Base-by-base conservation (phyloP, 2,888 invertebrate species). In the Ethmia dodecea region DNA sequence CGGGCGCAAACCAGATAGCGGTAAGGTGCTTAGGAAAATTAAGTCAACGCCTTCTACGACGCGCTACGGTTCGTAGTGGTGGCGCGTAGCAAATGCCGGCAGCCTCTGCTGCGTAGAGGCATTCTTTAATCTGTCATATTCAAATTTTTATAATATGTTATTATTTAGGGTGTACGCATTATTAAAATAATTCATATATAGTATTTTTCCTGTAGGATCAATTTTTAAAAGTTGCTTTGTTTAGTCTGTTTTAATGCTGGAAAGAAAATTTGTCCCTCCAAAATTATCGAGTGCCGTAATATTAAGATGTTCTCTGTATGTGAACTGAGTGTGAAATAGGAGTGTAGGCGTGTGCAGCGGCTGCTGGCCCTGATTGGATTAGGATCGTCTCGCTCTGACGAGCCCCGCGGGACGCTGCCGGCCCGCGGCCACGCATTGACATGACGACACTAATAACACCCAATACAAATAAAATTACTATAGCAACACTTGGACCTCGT, bases 341-440 rank as follows among this genome's bases (percentile, higher is more conserved):
- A 15, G 38, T 53, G 62, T 54, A 56, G 50, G 74, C 73, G 76
- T 73, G 73, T 58, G 60, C 60, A 62, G 55, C 64, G 55, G 55
- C 57, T 62, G 60, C 63, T 60, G 60, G 48, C 64, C 55, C 88
- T 89, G 90, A 90, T 90, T 90, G 90, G 89, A 90, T 90, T 89
- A 89, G 89, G 87, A 87, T 64, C 63, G 70, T 65, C 65, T 57
- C 78, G 76, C 56, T 74, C 74, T 88, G 89, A 90, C 89, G 90
- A 89, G 89, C 75, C 89, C 80, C 89, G 48, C 46, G 89, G 88
- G 89, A 88, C 58, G 50, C 43, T 39, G 36, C 42, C 84, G 83
- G 86, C 83, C 52, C 49, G 55, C 63, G 73, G 75, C 80, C 59
- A 60, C 60, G 61, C 64, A 63, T 55, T 66, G 66, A 65, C 69